phyloP scores from a whole-genome alignment of 1,140 invertebrate genomes.

The Sipha flava region DNA sequence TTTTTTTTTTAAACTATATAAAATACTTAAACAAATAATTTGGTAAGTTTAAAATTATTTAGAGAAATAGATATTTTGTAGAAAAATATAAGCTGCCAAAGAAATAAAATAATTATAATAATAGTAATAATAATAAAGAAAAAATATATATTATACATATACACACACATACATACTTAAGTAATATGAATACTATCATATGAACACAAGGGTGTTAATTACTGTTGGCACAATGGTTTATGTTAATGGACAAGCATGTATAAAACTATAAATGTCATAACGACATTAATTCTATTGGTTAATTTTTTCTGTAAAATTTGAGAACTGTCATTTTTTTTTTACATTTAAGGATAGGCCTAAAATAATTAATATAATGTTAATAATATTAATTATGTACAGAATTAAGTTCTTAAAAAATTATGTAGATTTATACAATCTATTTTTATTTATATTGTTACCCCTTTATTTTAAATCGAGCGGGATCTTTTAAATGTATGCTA shows the following conservation, averaged over 20 bases:
- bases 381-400: constrained; percentile 22
- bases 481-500: constrained; percentile 33
- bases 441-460: constrained; percentile 27
- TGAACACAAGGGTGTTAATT: constrained; percentile 33
- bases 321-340: constrained; percentile 10
- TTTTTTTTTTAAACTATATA: constrained; percentile 16
- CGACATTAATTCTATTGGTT: constrained; percentile 11
- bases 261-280: constrained; percentile 31
- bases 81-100: constrained; percentile 28
- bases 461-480: constrained; percentile 35
- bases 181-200: constrained; percentile 31
- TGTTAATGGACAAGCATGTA: constrained; percentile 27
- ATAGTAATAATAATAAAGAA: background rate
- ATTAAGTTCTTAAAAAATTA: constrained; percentile 36
- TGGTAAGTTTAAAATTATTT: constrained; percentile 16
- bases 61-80: constrained; percentile 16
- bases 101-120: too few relatives aligned
- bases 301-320: constrained; percentile 27
- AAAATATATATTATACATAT: constrained; percentile 2
- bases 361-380: constrained; percentile 34
- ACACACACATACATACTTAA: constrained; percentile 22
- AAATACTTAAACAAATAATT: constrained; percentile 16
- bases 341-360: constrained; percentile 34
- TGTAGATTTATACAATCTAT: constrained; percentile 31
- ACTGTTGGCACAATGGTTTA: constrained; percentile 30